Conservation (phyloP, 53 echinoderm and acorn worm species). For the Paelopatides confundens region DNA sequence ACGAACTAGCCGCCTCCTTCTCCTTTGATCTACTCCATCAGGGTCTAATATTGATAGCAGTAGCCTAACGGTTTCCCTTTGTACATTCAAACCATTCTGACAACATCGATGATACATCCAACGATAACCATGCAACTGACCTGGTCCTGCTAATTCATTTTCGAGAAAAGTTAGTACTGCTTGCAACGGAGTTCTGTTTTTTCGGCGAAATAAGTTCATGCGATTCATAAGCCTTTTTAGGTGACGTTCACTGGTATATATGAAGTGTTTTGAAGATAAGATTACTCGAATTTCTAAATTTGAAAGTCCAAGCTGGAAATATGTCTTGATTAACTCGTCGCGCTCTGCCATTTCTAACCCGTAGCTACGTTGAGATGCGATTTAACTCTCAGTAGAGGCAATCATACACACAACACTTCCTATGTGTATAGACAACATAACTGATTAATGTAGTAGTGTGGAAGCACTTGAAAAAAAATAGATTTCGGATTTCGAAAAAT, state of each 20-base stretch:
- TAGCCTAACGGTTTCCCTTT: background rate
- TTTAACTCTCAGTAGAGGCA: no score
- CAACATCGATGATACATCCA: background rate
- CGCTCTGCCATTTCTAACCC: background rate
- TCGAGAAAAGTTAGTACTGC: background rate
- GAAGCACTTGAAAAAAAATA: no score
- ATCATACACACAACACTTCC: no score
- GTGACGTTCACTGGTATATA: background rate
- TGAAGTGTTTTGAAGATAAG: background rate
- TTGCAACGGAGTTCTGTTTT: background rate
- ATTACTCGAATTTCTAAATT: background rate
- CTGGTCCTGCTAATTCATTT: slow-evolving; percentile 45
- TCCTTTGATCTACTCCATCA: slow-evolving; percentile 51
- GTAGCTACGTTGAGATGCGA: no score
- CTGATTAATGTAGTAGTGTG: no score
- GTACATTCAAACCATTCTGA: background rate
- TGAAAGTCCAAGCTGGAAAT: slow-evolving; percentile 7
- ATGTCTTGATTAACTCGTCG: background rate
- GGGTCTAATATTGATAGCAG: slow-evolving; percentile 23
- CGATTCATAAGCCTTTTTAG: background rate
- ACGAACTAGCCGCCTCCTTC: slow-evolving; percentile 46
- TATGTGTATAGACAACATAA: no score
- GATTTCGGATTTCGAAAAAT: no score
- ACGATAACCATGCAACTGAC: slow-evolving; percentile 29
- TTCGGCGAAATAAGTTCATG: background rate